phyloP scores from a whole-genome alignment of 2,888 invertebrate species.

The Euphydryas editha region DNA sequence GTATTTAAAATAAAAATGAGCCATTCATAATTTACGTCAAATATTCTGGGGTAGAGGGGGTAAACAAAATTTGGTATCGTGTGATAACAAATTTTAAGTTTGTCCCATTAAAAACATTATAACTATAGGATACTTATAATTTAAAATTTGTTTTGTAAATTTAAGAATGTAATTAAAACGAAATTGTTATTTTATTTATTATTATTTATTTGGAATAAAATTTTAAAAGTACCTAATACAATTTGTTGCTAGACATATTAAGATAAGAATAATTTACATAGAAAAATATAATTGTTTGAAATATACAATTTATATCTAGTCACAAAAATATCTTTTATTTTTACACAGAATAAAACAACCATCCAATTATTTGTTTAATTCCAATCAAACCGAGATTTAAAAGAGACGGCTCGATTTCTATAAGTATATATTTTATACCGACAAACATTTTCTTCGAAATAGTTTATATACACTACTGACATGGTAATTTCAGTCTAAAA shows the following conservation, averaged over 20 bases:
- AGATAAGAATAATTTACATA: slow-evolving; percentile 2
- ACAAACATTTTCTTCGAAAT: no score
- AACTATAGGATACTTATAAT: no score
- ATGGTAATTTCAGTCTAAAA: no score
- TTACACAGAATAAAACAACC: not conserved
- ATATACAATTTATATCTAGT: slow-evolving; percentile 15
- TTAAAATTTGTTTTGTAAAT: no score
- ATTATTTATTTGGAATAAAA: slow-evolving; percentile 8
- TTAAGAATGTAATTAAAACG: not conserved
- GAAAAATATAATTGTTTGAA: not conserved
- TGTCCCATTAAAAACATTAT: no score
- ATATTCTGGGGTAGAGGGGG: no score
- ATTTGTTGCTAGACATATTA: not conserved
- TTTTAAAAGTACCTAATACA: not conserved
- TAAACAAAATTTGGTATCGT: no score
- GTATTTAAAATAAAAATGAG: no score
- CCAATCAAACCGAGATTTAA: not conserved
- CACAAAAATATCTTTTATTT: slow-evolving; percentile 15
- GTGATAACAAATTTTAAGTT: no score
- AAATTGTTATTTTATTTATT: not conserved
- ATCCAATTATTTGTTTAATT: slow-evolving; percentile 1
- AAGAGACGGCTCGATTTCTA: not conserved
- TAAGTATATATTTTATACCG: not conserved
- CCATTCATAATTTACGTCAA: no score
- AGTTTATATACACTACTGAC: no score